These are phyloP conservation scores for Agrenia bidenticulata DNA, from an alignment of 2,888 invertebrate genomes.

Conservation along the genomic window DNA sequence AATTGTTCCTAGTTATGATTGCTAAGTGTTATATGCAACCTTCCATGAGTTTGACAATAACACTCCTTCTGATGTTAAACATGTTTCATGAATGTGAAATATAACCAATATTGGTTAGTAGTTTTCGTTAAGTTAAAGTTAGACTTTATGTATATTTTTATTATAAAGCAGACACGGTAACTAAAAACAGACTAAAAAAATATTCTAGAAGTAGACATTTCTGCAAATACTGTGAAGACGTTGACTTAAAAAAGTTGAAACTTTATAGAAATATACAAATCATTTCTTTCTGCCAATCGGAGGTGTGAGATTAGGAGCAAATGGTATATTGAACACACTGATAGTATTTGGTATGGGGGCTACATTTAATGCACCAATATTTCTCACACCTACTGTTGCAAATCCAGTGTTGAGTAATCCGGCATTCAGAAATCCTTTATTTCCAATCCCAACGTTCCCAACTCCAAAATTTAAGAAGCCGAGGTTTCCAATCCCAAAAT, in stretches of 20 bases:
- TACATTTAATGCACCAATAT: conserved; percentile 37
- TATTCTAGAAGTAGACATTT: neutral
- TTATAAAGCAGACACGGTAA: too few species aligned
- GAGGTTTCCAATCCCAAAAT: conserved; percentile 37
- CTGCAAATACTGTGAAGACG: neutral
- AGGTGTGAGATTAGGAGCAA: conserved; percentile 34
- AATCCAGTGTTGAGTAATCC: conserved; percentile 35
- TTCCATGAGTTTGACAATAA: too few species aligned
- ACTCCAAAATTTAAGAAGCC: conserved; percentile 35
- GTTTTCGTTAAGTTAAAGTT: too few species aligned
- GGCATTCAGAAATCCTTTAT: conserved; percentile 33
- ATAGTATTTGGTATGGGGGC: conserved; percentile 33
- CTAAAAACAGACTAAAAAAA: too few species aligned
- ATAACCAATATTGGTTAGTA: too few species aligned
- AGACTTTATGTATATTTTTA: too few species aligned
- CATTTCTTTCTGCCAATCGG: conserved; percentile 21
- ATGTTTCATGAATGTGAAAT: too few species aligned
- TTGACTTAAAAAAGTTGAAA: too few species aligned
- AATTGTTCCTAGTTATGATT: too few species aligned
- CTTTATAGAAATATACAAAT: too few species aligned
- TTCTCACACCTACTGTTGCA: conserved; percentile 29
- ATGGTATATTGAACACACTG: conserved; percentile 31
- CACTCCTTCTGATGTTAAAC: too few species aligned
- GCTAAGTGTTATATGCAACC: too few species aligned
- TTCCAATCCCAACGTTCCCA: conserved; percentile 36